These are phyloP conservation scores for Phyllostomus hastatus DNA, from an alignment of 2,113 vertebrate genomes.

Conservation along the genomic window DNA sequence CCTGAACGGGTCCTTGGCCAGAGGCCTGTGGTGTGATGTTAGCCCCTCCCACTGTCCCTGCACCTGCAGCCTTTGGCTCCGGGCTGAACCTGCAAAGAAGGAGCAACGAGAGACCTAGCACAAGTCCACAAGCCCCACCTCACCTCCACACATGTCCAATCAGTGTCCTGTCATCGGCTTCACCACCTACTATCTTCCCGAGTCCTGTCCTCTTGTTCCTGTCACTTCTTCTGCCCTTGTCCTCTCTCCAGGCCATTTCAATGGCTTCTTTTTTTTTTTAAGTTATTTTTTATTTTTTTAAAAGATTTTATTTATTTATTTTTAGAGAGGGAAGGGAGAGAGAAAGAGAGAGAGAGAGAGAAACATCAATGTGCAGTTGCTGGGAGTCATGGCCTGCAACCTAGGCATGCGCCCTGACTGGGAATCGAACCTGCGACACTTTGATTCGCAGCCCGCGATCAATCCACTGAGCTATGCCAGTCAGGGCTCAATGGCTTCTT, in stretches of 20 bases:
- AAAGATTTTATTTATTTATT: no score
- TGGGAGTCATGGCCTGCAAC: no score
- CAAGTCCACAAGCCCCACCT: not conserved
- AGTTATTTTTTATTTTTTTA: no score
- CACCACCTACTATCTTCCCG: not conserved
- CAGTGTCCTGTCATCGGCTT: not conserved
- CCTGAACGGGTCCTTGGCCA: not conserved
- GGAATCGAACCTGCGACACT: no score
- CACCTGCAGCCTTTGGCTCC: not conserved
- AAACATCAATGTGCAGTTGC: no score
- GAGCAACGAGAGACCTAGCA: rapidly evolving
- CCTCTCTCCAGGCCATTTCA: not conserved
- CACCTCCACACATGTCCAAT: rapidly evolving
- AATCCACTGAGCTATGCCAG: no score
- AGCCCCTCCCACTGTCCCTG: not conserved
- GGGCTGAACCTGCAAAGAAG: not conserved
- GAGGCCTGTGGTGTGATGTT: rapidly evolving
- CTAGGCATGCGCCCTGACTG: no score
- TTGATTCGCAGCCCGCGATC: no score
- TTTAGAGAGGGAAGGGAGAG: no score
- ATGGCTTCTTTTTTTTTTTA: no score
- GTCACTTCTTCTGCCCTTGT: not conserved
- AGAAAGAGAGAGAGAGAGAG: no score
- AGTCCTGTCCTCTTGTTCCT: not conserved
- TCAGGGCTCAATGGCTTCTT: no score